These are phyloP conservation scores for Drosophila cognata DNA, from an alignment of 2,888 invertebrate species.

Conservation along the genomic window DNA sequence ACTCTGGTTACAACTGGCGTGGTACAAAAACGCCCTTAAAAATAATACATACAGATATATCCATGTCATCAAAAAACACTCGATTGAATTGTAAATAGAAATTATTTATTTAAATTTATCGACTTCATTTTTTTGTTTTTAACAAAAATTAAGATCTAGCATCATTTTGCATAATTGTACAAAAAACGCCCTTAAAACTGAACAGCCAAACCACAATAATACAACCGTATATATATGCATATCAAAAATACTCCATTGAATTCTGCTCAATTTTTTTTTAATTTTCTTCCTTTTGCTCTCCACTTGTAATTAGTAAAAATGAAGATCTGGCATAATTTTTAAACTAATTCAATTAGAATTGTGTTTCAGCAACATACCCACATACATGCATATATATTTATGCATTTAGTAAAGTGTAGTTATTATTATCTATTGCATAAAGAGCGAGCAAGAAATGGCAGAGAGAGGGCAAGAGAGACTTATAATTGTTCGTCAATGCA, in stretches of 20 bases:
- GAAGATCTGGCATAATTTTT: too few species aligned
- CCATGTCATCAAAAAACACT: neutral
- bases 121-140: neutral
- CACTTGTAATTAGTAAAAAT: too few species aligned
- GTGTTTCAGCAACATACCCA: neutral
- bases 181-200: neutral
- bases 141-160: neutral
- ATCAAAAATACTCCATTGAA: neutral
- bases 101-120: neutral
- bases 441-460: neutral
- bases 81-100: neutral
- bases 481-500: constrained; percentile 15
- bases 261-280: neutral
- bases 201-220: neutral
- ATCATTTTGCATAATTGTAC: neutral
- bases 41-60: neutral
- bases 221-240: neutral
- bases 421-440: constrained; percentile 5
- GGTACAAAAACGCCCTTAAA: constrained; percentile 26
- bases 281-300: neutral
- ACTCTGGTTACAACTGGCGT: constrained; percentile 39
- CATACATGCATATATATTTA: neutral
- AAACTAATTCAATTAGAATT: neutral
- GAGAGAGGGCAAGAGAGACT: neutral
- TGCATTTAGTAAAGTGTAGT: neutral